phyloP scores from a whole-genome alignment of 2,888 invertebrate species.

The Mechanitis mazaeus region DNA sequence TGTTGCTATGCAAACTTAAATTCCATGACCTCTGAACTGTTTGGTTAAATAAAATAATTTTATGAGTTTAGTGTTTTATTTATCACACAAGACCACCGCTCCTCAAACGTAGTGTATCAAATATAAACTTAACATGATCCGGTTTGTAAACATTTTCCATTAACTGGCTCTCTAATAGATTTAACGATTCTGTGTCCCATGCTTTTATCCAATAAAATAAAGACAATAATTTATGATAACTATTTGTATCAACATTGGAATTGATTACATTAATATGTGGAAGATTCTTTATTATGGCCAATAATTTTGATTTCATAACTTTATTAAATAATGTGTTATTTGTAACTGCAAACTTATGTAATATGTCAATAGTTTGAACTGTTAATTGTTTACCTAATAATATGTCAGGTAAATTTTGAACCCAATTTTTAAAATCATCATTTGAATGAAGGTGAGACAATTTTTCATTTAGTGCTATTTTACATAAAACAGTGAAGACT shows the following conservation, averaged over 20 bases:
- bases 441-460: slow-evolving; percentile 54
- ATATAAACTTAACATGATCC: slow-evolving; percentile 59
- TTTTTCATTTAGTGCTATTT: slow-evolving; percentile 62
- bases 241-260: slow-evolving; percentile 50
- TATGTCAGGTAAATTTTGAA: slow-evolving; percentile 74
- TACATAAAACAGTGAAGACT: slow-evolving; percentile 62
- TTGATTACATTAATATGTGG: slow-evolving; percentile 58
- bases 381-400: slow-evolving; percentile 70
- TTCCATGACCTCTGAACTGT: slow-evolving; percentile 18
- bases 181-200: slow-evolving; percentile 62
- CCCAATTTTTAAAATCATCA: slow-evolving; percentile 68
- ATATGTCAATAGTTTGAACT: slow-evolving; percentile 70
- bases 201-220: slow-evolving; percentile 71
- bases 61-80: slow-evolving; percentile 17
- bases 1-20: slow-evolving; percentile 15
- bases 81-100: slow-evolving; percentile 39
- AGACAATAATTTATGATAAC: slow-evolving; percentile 72
- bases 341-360: slow-evolving; percentile 76
- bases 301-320: slow-evolving; percentile 60
- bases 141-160: slow-evolving; percentile 47
- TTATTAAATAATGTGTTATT: slow-evolving; percentile 70
- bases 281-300: slow-evolving; percentile 64
- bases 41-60: slow-evolving; percentile 31
- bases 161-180: slow-evolving; percentile 60
- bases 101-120: slow-evolving; percentile 58